Conservation (phyloP, 2,797 vertebrate genomes). For the Luscinia luscinia region DNA sequence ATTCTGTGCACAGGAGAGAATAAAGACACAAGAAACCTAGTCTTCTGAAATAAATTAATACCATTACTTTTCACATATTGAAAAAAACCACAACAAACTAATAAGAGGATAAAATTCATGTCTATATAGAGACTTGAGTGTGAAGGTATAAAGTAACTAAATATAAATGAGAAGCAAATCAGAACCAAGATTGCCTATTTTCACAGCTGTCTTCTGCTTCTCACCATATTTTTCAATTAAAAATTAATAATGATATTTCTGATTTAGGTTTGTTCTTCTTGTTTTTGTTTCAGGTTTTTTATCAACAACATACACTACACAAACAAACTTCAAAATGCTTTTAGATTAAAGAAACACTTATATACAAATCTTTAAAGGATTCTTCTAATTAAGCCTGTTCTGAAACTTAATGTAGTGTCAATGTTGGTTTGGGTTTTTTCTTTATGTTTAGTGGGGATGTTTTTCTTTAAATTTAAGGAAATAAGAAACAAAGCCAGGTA, state of each 20-base stretch:
- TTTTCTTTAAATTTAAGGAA: background rate
- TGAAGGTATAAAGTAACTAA: background rate
- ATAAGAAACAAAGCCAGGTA: background rate
- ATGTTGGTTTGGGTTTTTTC: background rate
- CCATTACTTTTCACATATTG: background rate
- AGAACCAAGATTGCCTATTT: background rate
- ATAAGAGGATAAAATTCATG: background rate
- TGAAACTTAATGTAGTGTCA: background rate
- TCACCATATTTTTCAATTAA: conserved; percentile 32
- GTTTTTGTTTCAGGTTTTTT: background rate
- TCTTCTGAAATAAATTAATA: background rate
- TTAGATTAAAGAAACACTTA: background rate
- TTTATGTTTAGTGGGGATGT: background rate
- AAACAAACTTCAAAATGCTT: conserved; percentile 36
- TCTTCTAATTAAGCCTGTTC: background rate
- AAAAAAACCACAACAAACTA: background rate
- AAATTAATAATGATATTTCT: conserved; percentile 7
- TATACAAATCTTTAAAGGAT: background rate
- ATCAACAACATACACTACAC: background rate
- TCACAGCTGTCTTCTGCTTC: background rate
- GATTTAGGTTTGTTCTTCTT: background rate
- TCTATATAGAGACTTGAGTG: background rate
- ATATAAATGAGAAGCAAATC: background rate
- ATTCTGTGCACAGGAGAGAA: background rate
- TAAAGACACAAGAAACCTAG: background rate